These are phyloP conservation scores for Uloborus plumipes DNA, from an alignment of 2,888 invertebrate genomes.

Conservation along the genomic window DNA sequence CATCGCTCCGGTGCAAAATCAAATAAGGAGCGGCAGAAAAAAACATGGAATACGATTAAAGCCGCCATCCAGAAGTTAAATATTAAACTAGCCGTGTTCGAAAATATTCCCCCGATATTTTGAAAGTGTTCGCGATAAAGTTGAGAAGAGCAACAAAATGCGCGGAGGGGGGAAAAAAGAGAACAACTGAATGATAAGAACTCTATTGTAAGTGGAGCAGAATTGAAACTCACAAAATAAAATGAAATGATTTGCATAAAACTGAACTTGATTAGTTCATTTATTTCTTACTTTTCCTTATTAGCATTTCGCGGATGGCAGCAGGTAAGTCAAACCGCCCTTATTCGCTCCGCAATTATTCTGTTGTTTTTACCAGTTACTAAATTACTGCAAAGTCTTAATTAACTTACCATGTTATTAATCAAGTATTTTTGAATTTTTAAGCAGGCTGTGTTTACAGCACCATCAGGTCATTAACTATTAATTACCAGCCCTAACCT, in stretches of 20 bases:
- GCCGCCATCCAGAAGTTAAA: conserved; percentile 41
- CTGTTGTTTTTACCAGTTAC: conserved; percentile 21
- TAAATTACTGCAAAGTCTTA: conserved; percentile 60
- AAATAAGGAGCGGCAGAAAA: background rate
- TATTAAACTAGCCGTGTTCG: conserved; percentile 53
- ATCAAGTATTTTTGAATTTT: conserved; percentile 64
- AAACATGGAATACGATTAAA: conserved; percentile 16
- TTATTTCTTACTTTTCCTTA: conserved; percentile 53
- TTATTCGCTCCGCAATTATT: conserved; percentile 18
- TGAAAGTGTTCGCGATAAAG: background rate
- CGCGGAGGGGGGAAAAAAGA: conserved; percentile 1
- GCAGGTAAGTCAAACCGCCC: conserved; percentile 9
- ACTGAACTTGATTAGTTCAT: conserved; percentile 54
- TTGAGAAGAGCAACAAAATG: no score
- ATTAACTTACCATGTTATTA: conserved; percentile 64
- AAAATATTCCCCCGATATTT: conserved; percentile 34
- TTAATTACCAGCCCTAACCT: conserved; percentile 53
- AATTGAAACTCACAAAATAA: conserved; percentile 41
- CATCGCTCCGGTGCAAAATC: conserved; percentile 12
- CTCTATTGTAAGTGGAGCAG: background rate
- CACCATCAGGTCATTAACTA: conserved; percentile 60
- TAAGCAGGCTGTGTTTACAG: conserved; percentile 58
- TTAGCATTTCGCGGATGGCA: conserved; percentile 44
- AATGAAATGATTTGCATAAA: conserved; percentile 61
- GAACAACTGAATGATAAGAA: background rate